Percentiles rank a stretch among this genome's conserved stretches.
Conservation (phyloP, 1,140 invertebrate species). For the Trissolcus basalis region DNA sequence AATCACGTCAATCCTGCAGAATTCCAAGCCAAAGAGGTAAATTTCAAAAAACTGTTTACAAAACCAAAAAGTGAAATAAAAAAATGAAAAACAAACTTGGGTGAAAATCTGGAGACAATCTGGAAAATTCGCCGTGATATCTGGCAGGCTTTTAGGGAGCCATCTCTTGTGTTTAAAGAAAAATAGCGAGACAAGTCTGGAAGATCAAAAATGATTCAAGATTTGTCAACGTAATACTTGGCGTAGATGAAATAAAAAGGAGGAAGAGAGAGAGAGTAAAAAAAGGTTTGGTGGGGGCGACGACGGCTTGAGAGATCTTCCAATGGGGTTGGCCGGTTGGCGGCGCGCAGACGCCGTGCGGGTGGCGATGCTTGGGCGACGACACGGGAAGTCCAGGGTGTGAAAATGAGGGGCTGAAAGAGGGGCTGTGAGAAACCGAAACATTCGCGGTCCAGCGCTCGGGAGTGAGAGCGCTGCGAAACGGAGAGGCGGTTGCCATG, state of each 20-base stretch:
- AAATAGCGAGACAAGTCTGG: no score
- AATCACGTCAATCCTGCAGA: no score
- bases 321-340: conserved; percentile 67
- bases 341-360: conserved; percentile 62
- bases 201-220: conserved; percentile 41
- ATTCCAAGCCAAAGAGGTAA: no score
- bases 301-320: conserved; percentile 62
- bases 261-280: conserved; percentile 4
- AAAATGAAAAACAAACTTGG: no score
- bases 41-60: no score
- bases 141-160: no score
- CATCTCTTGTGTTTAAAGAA: no score
- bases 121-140: no score
- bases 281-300: conserved; percentile 37
- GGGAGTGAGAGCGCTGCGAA: conserved; percentile 28
- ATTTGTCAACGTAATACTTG: conserved; percentile 30
- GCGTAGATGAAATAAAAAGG: conserved; percentile 35
- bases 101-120: no score
- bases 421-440: conserved; percentile 56
- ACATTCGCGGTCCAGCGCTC: conserved; percentile 45
- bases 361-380: conserved; percentile 60
- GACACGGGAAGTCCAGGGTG: conserved; percentile 65
- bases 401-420: conserved; percentile 71
- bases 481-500: conserved; percentile 30
- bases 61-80: no score